Evolutionary conservation across 1,140 invertebrate species (phyloP).

Genomic region (Dendrolimus kikuchii): DNA sequence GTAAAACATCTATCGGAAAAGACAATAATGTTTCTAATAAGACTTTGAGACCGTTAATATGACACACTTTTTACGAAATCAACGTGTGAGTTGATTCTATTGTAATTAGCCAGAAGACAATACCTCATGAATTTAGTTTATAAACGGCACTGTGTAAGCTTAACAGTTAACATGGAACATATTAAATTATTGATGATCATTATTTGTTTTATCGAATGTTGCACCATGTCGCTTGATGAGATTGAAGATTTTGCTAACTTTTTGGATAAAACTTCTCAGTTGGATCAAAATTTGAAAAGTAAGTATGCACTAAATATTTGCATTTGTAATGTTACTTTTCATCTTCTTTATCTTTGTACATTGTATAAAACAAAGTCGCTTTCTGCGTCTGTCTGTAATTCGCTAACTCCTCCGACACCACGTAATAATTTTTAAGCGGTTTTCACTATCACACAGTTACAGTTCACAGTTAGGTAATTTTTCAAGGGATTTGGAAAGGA

Average conservation of each 20-base stretch:
- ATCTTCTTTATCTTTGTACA: too few relatives aligned
- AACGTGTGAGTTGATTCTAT: conserved; percentile 14
- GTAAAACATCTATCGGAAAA: conserved; percentile 3
- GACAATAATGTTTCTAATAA: conserved; percentile 8
- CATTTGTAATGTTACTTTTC: too few relatives aligned
- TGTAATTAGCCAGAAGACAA: conserved; percentile 5
- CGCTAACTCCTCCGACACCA: too few relatives aligned
- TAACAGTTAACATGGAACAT: conserved; percentile 24
- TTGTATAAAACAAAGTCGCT: too few relatives aligned
- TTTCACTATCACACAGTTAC: too few relatives aligned
- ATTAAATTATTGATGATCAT: conserved; percentile 27
- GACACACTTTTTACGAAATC: conserved; percentile 29
- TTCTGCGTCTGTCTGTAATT: too few relatives aligned
- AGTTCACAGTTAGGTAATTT: too few relatives aligned
- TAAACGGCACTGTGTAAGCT: conserved; percentile 3
- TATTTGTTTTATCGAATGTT: conserved; percentile 42
- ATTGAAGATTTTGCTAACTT: conserved; percentile 59
- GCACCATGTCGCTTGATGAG: conserved; percentile 44
- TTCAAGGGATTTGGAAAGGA: too few relatives aligned
- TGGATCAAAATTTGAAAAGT: conserved; percentile 59
- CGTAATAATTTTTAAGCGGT: too few relatives aligned
- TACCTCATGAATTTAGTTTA: conserved; percentile 5
- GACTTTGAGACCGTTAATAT: conserved; percentile 32
- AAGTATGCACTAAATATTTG: conserved; percentile 19
- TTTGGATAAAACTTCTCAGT: conserved; percentile 46